Evolutionary conservation across 2,888 invertebrate species (phyloP).

Genomic region (Icerya purchasi): DNA sequence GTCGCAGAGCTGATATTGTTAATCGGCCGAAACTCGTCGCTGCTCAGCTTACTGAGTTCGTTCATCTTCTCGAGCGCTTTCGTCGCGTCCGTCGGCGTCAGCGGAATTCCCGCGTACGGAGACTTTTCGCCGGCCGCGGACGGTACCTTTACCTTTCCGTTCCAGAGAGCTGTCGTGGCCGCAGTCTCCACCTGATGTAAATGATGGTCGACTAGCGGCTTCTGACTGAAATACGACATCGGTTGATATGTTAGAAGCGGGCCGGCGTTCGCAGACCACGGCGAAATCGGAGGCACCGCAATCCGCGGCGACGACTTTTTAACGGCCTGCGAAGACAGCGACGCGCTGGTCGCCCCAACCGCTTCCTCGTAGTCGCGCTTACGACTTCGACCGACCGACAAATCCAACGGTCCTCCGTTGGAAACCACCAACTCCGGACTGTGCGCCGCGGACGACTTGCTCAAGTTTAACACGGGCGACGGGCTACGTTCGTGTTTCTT

Average conservation of each 20-base stretch:
- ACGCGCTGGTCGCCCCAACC: neutral
- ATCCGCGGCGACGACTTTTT: constrained; percentile 10
- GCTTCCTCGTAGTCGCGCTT: constrained; percentile 26
- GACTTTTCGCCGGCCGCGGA: too few relatives aligned
- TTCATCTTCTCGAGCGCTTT: constrained; percentile 82
- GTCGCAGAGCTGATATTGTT: constrained; percentile 32
- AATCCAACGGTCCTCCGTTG: constrained; percentile 23
- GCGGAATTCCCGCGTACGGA: constrained; percentile 16
- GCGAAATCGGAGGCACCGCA: constrained; percentile 25
- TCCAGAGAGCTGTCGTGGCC: constrained; percentile 40
- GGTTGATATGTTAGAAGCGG: constrained; percentile 50
- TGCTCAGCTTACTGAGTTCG: constrained; percentile 63
- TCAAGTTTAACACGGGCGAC: constrained; percentile 47
- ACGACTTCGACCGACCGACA: constrained; percentile 21
- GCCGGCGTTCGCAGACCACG: constrained; percentile 40
- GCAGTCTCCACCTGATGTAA: constrained; percentile 42
- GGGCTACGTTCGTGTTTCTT: constrained; percentile 32
- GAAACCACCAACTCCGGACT: constrained; percentile 24
- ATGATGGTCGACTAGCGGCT: neutral
- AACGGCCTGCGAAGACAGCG: neutral
- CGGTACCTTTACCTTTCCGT: constrained; percentile 55
- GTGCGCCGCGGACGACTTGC: constrained; percentile 29
- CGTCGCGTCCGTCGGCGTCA: constrained; percentile 52
- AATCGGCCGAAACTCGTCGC: constrained; percentile 46
- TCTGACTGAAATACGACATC: constrained; percentile 50